These are phyloP conservation scores for Aspidiotus rigidus DNA, from an alignment of 2,888 invertebrate genomes.

Conservation along the genomic window DNA sequence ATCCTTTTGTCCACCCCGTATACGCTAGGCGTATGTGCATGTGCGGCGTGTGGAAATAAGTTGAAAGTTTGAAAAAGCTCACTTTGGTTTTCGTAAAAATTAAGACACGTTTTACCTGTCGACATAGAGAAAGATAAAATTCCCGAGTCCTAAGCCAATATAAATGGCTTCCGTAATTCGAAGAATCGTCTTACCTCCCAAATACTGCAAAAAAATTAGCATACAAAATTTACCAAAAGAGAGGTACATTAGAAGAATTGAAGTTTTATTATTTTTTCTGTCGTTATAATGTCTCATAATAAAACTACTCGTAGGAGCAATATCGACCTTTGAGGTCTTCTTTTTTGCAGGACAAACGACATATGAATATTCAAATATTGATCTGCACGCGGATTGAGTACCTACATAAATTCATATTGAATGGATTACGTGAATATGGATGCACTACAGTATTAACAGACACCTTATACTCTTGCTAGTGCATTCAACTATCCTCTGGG, in stretches of 20 bases:
- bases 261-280: not conserved
- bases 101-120: conserved; percentile 21
- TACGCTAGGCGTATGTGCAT: too few species aligned
- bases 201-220: conserved; percentile 14
- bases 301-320: not conserved
- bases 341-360: not conserved
- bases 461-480: too few species aligned
- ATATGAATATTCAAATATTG: too few species aligned
- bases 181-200: conserved; percentile 9
- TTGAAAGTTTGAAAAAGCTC: too few species aligned
- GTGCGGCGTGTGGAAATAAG: too few species aligned
- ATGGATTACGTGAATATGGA: too few species aligned
- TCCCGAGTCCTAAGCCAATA: conserved; percentile 9
- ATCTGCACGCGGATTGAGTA: too few species aligned
- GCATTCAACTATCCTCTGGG: too few species aligned
- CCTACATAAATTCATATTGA: too few species aligned
- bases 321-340: conserved; percentile 29
- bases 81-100: too few species aligned
- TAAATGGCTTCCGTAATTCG: conserved; percentile 10
- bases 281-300: not conserved
- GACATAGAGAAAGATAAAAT: not conserved
- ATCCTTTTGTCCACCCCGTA: too few species aligned
- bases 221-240: conserved; percentile 7
- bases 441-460: too few species aligned
- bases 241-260: not conserved